Conservation (phyloP, 2,113 vertebrate genomes). For the Cettia cetti region DNA sequence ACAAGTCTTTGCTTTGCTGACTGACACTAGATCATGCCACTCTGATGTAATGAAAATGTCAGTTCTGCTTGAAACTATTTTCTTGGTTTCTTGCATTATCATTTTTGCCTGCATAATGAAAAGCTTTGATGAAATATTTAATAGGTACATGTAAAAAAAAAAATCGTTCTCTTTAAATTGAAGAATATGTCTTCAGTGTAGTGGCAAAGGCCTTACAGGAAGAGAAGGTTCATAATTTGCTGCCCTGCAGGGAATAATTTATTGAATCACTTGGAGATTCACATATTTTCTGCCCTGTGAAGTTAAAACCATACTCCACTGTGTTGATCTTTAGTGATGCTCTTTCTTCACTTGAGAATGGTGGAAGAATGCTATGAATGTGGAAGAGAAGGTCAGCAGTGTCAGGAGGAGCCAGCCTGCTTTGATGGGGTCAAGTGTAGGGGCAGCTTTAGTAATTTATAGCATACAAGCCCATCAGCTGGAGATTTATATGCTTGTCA, state of each 20-base stretch:
- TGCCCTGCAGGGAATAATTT: background rate
- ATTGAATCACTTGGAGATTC: background rate
- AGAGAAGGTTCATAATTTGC: background rate
- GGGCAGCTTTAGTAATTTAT: conserved; percentile 14
- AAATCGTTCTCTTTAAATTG: background rate
- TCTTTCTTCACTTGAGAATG: background rate
- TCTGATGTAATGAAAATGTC: background rate
- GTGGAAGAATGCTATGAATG: background rate
- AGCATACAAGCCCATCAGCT: background rate
- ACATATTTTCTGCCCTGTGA: background rate
- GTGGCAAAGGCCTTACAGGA: background rate
- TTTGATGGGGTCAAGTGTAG: background rate
- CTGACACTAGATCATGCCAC: background rate
- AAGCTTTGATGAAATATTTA: conserved; percentile 19
- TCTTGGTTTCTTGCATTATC: background rate
- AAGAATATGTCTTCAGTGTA: background rate
- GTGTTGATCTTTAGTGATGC: background rate
- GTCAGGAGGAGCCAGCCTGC: background rate
- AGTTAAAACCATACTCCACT: background rate
- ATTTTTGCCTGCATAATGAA: background rate
- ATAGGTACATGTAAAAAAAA: background rate
- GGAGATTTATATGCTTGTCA: background rate
- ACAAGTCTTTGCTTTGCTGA: background rate
- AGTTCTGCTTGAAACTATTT: background rate
- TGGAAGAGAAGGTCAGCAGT: background rate